Conservation (phyloP, 2,113 vertebrate genomes). For the Lipophrys pholis region DNA sequence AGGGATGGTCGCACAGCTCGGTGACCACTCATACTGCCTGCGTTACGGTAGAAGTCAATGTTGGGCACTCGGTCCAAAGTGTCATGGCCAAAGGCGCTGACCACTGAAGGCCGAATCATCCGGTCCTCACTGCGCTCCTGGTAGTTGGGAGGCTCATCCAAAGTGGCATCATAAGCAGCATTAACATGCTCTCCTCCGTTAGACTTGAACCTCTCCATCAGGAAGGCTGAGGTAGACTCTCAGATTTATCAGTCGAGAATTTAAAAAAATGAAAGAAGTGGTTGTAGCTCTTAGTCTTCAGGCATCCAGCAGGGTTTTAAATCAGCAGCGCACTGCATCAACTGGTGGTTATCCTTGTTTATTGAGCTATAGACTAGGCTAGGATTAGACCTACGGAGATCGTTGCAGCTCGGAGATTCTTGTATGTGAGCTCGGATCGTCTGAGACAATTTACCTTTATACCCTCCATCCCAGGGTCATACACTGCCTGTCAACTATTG, state of each 20-base stretch:
- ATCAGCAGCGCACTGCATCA: slow-evolving; percentile 12
- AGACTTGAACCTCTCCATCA: slow-evolving; percentile 74
- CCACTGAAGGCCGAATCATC: slow-evolving; percentile 85
- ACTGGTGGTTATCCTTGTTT: slow-evolving; percentile 32
- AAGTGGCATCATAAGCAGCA: slow-evolving; percentile 65
- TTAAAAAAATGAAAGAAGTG: slow-evolving; percentile 4
- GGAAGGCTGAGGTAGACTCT: slow-evolving; percentile 31
- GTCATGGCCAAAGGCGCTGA: slow-evolving; percentile 93
- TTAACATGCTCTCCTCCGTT: slow-evolving; percentile 71
- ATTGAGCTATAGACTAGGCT: slow-evolving; percentile 4
- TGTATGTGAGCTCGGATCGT: slow-evolving; percentile 32
- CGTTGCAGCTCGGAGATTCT: slow-evolving; percentile 14
- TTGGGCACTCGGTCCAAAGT: slow-evolving; percentile 93
- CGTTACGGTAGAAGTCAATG: slow-evolving; percentile 96
- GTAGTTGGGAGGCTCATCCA: slow-evolving; percentile 87
- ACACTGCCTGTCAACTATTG: slow-evolving; percentile 70
- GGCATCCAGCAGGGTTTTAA: slow-evolving; percentile 44
- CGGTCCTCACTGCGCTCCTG: slow-evolving; percentile 87
- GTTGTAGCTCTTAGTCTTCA: slow-evolving; percentile 24
- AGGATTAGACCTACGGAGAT: slow-evolving; percentile 4
- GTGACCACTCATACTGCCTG: slow-evolving; percentile 92
- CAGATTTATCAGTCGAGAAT: slow-evolving; percentile 35
- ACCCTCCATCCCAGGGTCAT: slow-evolving; percentile 53
- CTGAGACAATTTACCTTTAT: slow-evolving; percentile 70
- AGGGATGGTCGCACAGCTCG: slow-evolving; percentile 90